Evolutionary conservation across 2,888 invertebrate genomes (phyloP), one percentile per base, ranked within the genome.

Genomic region (Cheiracanthium punctorium): DNA sequence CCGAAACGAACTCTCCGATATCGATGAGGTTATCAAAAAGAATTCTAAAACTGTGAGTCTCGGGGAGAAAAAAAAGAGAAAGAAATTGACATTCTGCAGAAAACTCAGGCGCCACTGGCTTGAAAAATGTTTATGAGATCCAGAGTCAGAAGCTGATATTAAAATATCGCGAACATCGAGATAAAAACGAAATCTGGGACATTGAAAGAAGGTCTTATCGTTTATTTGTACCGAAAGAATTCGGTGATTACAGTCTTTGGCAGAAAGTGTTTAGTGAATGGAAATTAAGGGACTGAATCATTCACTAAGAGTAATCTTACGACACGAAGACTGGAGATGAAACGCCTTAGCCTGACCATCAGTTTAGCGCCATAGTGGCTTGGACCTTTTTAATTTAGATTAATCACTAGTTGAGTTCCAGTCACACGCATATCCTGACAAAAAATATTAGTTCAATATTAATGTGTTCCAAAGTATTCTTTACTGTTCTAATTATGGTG

Each of bases 171-270:
- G 1, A 4, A 4, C 14, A 10, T 67, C 2, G 2, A 5, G 32
- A 67, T 14, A 67, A 67, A 67, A 32, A n/a, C n/a, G 12, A 17
- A 30, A 67, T 32, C 17, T 67, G 67, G 67, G 30, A 32, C 67
- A 67, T n/a, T 67, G 67, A 67, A 67, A n/a, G n/a, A n/a, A 67
- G 32, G 32, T 32, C 32, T 67, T 67, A 67, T 67, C 67, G 12
- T 17, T 17, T 10, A 17, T n/a, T n/a, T n/a, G 14, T 48, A 1
- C 24, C 14, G 5, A 29, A 10, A 28, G 2, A 10, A 29, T 1
- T 10, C 12, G 29, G 29, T 28, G 8, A 64, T 28, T 29, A 28
- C 12, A 28, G 8, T 1, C 52, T n/a, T 28, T 24, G 24, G 0
- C 29, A 28, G 28, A 28, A 64, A 64, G 17, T 12, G 28, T 1